These are phyloP conservation scores for Lasiommata megera DNA, from an alignment of 2,888 invertebrate species.

Conservation along the genomic window DNA sequence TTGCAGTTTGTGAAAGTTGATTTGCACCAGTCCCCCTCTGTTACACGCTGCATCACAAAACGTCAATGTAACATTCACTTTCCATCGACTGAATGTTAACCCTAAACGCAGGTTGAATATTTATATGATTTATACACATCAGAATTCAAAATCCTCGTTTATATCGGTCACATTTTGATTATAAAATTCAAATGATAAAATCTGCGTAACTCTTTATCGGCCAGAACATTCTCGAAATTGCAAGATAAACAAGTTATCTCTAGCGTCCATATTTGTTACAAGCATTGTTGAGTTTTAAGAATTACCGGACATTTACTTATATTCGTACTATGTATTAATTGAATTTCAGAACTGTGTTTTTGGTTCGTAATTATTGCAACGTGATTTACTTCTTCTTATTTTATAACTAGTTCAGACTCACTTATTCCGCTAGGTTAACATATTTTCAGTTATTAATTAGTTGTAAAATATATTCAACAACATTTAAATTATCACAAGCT, in stretches of 20 bases:
- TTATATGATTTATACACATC: constrained; percentile 16
- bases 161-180: background rate
- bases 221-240: constrained; percentile 18
- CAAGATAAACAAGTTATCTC: constrained; percentile 16
- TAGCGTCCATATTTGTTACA: constrained; percentile 7
- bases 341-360: constrained; percentile 16
- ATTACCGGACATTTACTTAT: constrained; percentile 12
- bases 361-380: constrained; percentile 21
- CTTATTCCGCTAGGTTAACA: too few species aligned
- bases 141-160: background rate
- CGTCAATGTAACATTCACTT: constrained; percentile 37
- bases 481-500: too few species aligned
- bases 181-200: background rate
- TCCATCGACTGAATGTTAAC: constrained; percentile 27
- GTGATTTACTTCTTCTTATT: constrained; percentile 12
- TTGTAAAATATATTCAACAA: too few species aligned
- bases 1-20: constrained; percentile 68
- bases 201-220: constrained; percentile 13
- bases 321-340: constrained; percentile 23
- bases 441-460: too few species aligned
- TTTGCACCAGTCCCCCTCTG: constrained; percentile 41
- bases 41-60: constrained; percentile 31
- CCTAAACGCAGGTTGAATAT: constrained; percentile 13
- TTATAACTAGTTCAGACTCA: background rate
- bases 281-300: constrained; percentile 9